Evolutionary conservation across 2,888 invertebrate species (phyloP), one percentile per base, ranked within the genome.

Genomic region (Latheticus oryzae): DNA sequence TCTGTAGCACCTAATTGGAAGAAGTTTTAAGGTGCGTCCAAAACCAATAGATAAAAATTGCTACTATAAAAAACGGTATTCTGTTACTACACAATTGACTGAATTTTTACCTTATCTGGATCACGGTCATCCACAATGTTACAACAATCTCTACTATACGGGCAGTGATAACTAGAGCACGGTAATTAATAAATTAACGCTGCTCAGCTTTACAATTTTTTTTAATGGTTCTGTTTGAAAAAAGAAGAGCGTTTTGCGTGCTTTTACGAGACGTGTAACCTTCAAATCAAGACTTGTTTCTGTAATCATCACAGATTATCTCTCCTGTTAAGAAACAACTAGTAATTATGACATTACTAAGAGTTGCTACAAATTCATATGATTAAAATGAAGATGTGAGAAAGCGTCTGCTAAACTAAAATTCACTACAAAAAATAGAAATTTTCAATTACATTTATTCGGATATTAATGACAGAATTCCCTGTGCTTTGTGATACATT

Each of bases 91-190:
- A 40, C 40, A 40, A 40, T 24, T 35, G 26, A 23, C 32, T 30
- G n/a, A 23, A 48, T 47, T 42, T 55, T 52, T 52, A 33, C 52
- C 52, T 33, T 50, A 56, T 57, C 13, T 57, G 50, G 57, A 42
- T 50, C 57, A 57, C 32, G 57, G 57, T 37, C 57, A 26, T 24
- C 37, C 13, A 26, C 50, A 38, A 35, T 28, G 26, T 28, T 37
- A 13, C 21, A 51, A 50, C 50, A 56, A 55, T 55, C 30, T 21
- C 37, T 16, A 38, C 45, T 38, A 38, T 51, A 26, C 26, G 38
- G 30, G 38, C n/a, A 42, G 35, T 56, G 55, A 24, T 55, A 55
- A 56, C 30, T 50, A 56, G 57, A 57, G 50, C 50, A 50, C 50
- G 50, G 38, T 50, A 38, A 37, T 37, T 38, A 50, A 50, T 38